Conservation (phyloP, 2,888 invertebrate species). For the Ennomos quercinarius region DNA sequence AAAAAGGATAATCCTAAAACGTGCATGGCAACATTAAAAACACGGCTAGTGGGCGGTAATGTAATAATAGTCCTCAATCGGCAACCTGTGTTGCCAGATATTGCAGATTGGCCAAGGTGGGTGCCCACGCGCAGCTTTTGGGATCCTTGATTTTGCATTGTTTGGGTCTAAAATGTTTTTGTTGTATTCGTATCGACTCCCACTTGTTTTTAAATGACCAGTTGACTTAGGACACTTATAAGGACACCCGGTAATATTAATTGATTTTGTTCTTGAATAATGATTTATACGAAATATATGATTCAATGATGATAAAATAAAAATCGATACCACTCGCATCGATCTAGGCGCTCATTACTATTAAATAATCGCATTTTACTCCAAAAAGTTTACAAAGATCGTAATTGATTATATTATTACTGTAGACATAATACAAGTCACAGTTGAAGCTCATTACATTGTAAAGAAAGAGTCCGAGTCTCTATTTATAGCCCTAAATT, state of each 20-base stretch:
- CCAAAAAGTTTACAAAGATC: no score
- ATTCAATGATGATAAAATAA: neutral
- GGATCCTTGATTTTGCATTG: slow-evolving; percentile 38
- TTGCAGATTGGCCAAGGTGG: slow-evolving; percentile 45
- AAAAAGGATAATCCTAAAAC: slow-evolving; percentile 45
- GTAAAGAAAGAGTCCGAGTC: slow-evolving; percentile 22
- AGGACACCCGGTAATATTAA: neutral
- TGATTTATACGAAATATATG: neutral
- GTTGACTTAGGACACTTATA: slow-evolving; percentile 4
- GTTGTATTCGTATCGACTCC: slow-evolving; percentile 24
- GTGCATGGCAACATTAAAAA: slow-evolving; percentile 38
- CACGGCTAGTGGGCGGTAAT: slow-evolving; percentile 41
- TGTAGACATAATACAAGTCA: neutral
- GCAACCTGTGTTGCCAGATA: slow-evolving; percentile 40
- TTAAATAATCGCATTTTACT: no score
- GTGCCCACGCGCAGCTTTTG: slow-evolving; percentile 30
- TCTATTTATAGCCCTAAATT: slow-evolving; percentile 49
- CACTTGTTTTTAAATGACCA: slow-evolving; percentile 14
- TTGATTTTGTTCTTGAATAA: neutral
- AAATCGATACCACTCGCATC: no score
- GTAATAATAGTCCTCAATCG: slow-evolving; percentile 34
- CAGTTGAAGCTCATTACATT: slow-evolving; percentile 12
- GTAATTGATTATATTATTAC: no score
- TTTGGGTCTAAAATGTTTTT: slow-evolving; percentile 33
- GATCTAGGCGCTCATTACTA: no score